Base-by-base conservation (phyloP, 92 coral and sea anemone genomes). In the Scolanthus callimorphus region DNA sequence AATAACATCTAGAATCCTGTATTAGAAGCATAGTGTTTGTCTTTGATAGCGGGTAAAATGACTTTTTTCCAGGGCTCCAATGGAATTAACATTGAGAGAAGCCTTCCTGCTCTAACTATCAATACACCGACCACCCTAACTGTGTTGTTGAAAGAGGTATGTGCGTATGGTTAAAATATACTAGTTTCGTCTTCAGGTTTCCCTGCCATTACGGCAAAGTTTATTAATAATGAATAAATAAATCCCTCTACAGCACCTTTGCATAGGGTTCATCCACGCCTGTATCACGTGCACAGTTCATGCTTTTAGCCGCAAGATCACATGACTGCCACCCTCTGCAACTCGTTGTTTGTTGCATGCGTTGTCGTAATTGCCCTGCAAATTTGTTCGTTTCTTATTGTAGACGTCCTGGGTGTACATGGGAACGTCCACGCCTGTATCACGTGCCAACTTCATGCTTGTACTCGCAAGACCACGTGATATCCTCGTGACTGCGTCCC, bases 71-170 rank as follows among this genome's bases (percentile, higher is more conserved):
- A 92, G 98, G 98, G 98, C 37, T 75, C 78, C 2, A 76, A 63
- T 17, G 76, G 67, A 29, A 63, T 92, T 27, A 62, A 87, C 9
- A 71, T 92, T 27, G 82, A 88, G 63, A 79, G 76, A 10, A 17
- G 23, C 20, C 48, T 92, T 13, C 22, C 83, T 34, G 19, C 70
- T 27, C 63, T 83, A 19, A 26, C 68, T 31, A 54, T 87, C 8
- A 76, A 64, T 55, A 50, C 50, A 43, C 29, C 69, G 1, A 47
- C 57, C 25, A 37, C 77, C 0, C 68, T 76, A 31, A 55, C 63
- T 30, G 83, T 92, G 11, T 69, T 69, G 20, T 79, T 92, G 82
- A 89, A 77, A 65, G 97, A 92, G 87, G 94, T 85, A 38, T n/a
- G n/a, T n/a, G n/a, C n/a, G n/a, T n/a, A n/a, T n/a, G n/a, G n/a